phyloP scores from a whole-genome alignment of 1,140 invertebrate genomes.

The Araneus ventricosus region DNA sequence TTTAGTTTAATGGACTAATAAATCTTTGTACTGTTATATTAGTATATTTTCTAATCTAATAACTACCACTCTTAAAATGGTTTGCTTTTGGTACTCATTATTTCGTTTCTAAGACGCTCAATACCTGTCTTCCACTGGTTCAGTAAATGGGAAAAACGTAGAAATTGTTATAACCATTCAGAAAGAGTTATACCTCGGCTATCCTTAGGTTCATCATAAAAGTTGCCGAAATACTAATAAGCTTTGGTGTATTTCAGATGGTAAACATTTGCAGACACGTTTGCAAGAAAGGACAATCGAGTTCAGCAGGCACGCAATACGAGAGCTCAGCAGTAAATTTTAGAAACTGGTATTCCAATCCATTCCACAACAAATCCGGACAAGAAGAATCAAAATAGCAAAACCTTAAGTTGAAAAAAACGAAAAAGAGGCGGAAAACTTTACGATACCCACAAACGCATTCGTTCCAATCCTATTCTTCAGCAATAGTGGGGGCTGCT shows the following conservation, averaged over 20 bases:
- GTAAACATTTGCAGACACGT: not conserved
- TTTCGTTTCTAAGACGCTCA: too few species aligned
- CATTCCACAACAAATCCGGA: constrained; percentile 44
- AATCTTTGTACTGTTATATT: too few species aligned
- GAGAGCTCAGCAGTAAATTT: not conserved
- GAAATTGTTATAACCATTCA: too few species aligned
- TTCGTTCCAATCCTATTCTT: constrained; percentile 60
- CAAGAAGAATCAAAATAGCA: constrained; percentile 38
- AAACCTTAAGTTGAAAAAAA: constrained; percentile 29
- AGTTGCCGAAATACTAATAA: not conserved
- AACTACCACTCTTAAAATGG: too few species aligned
- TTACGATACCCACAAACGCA: constrained; percentile 63
- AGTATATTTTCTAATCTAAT: too few species aligned
- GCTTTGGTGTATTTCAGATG: not conserved
- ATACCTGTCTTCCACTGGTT: too few species aligned
- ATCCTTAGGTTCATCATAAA: not conserved
- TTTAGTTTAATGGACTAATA: too few species aligned
- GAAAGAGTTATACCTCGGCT: too few species aligned
- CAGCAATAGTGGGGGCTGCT: constrained; percentile 59
- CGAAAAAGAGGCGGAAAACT: constrained; percentile 27
- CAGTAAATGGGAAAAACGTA: too few species aligned
- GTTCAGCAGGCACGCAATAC: constrained; percentile 1
- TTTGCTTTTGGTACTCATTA: too few species aligned
- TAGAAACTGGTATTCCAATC: constrained; percentile 35
- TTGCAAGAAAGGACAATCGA: not conserved